Conservation (phyloP, 2,113 vertebrate species). For the Nycticryphes semicollaris region DNA sequence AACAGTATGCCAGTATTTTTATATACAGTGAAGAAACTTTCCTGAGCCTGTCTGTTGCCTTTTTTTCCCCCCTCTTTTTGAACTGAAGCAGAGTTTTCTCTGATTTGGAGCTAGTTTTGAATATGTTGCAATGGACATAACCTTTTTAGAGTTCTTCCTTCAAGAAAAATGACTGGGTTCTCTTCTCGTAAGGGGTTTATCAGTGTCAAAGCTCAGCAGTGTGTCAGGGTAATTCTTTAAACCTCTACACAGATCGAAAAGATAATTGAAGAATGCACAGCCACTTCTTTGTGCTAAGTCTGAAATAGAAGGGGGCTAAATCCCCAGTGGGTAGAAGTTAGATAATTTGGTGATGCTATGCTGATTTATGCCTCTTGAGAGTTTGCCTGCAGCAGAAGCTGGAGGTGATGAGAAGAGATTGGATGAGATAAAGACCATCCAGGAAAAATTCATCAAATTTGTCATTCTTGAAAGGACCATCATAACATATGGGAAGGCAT, state of each 20-base stretch:
- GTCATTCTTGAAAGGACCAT: conserved; percentile 61
- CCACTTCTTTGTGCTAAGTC: not conserved
- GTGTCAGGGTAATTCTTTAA: not conserved
- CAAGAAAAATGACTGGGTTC: not conserved
- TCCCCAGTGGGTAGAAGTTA: not conserved
- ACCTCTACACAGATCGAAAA: not conserved
- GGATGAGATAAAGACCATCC: conserved; percentile 52
- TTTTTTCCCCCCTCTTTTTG: not conserved
- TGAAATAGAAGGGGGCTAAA: conserved; percentile 26
- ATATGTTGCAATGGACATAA: not conserved
- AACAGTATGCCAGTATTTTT: not conserved
- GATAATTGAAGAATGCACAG: not conserved
- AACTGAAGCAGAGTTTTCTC: not conserved
- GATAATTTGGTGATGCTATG: conserved; percentile 26
- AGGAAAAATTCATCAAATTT: conserved; percentile 60
- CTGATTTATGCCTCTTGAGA: conserved; percentile 56
- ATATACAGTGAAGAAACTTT: not conserved
- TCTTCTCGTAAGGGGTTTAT: not conserved
- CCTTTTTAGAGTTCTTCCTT: not conserved
- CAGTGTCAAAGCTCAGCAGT: not conserved
- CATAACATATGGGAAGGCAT: conserved; percentile 59
- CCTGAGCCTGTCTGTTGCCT: not conserved
- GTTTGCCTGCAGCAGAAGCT: conserved; percentile 55
- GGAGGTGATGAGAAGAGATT: conserved; percentile 56
- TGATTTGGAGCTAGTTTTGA: not conserved